Conservation (phyloP, 2,797 vertebrate genomes). For the Valencia hispanica region DNA sequence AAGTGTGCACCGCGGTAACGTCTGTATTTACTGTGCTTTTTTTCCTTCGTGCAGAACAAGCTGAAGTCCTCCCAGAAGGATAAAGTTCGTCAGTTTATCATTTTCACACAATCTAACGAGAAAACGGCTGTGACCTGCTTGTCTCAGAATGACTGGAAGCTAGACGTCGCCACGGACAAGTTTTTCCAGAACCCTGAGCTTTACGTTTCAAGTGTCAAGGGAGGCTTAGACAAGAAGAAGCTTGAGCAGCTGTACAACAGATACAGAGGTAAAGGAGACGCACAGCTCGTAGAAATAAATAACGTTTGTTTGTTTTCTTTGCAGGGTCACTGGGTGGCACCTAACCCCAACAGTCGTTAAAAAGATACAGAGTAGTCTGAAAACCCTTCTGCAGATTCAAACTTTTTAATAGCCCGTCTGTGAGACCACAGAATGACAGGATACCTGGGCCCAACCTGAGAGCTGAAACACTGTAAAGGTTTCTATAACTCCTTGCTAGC, state of each 20-base stretch:
- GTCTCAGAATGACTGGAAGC: constrained; percentile 99
- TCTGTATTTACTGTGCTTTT: background rate
- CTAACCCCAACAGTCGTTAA: too few species aligned
- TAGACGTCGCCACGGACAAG: constrained; percentile 99
- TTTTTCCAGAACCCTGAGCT: constrained; percentile 99
- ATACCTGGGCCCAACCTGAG: too few species aligned
- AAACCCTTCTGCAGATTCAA: too few species aligned
- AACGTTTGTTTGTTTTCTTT: too few species aligned
- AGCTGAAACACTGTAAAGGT: too few species aligned
- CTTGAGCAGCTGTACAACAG: constrained; percentile 97
- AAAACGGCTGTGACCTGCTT: constrained; percentile 97
- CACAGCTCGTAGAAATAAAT: too few species aligned
- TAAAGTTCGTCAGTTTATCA: constrained; percentile 99
- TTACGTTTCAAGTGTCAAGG: constrained; percentile 93
- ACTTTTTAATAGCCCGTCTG: too few species aligned
- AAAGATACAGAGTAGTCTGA: too few species aligned
- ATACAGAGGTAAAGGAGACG: constrained; percentile 89
- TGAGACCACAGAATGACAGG: too few species aligned
- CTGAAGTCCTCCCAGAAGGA: constrained; percentile 99
- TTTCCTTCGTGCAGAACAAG: constrained; percentile 89
- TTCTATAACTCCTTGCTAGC: too few species aligned
- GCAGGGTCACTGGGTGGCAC: too few species aligned
- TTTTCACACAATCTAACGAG: constrained; percentile 98
- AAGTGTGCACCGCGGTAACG: too few species aligned
- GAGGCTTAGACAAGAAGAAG: constrained; percentile 93